phyloP scores from a whole-genome alignment of 2,797 vertebrate species.

The Rhabdomys pumilio region DNA sequence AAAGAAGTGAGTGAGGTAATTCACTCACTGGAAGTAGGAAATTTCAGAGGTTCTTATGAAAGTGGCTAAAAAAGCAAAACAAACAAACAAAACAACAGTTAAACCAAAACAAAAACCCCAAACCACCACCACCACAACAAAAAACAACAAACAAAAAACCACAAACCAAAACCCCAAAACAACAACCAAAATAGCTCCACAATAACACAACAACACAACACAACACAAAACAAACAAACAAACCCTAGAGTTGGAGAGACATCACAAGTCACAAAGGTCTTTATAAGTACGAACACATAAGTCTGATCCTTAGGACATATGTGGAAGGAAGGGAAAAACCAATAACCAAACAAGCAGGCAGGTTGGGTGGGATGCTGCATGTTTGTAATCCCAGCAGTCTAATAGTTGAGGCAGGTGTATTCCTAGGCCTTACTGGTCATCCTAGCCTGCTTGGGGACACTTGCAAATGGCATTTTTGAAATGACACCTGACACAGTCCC shows the following conservation, averaged over 20 bases:
- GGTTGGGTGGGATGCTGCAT: not conserved
- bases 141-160: no score
- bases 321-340: not conserved
- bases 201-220: not conserved
- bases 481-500: not conserved
- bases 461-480: not conserved
- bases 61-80: not conserved
- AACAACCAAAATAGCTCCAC: not conserved
- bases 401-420: not conserved
- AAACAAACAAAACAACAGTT: not conserved
- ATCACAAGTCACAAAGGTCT: not conserved
- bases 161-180: not conserved
- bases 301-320: not conserved
- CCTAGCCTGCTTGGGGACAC: not conserved
- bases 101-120: no score
- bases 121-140: no score
- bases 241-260: not conserved
- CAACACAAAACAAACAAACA: not conserved
- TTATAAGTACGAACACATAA: not conserved
- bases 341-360: not conserved
- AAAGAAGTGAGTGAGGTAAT: slow-evolving; percentile 49
- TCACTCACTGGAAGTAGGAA: slow-evolving; percentile 42
- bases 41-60: slow-evolving; percentile 59
- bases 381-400: not conserved
- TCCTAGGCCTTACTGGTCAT: no score